A percentile compares a stretch with the other conserved stretches of the same genome.
Conservation (phyloP, 2,888 invertebrate species). For the Thereva nobilitata region DNA sequence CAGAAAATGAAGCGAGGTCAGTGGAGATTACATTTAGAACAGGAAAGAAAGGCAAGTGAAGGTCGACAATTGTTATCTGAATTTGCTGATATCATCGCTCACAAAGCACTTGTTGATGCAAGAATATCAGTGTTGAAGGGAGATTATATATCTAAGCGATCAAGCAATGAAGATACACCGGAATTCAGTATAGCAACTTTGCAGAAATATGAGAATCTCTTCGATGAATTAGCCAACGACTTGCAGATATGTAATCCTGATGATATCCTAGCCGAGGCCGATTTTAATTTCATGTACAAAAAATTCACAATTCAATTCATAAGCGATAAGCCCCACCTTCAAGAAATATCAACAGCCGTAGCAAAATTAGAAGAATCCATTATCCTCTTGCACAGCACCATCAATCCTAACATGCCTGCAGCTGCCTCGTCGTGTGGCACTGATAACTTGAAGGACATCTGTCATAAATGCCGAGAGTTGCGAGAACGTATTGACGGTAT, state of each 20-base stretch:
- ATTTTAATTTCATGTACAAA: constrained; percentile 54
- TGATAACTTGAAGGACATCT: constrained; percentile 61
- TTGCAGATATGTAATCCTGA: constrained; percentile 51
- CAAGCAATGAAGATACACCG: not conserved
- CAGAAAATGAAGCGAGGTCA: constrained; percentile 62
- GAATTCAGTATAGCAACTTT: constrained; percentile 48
- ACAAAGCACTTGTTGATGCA: constrained; percentile 76
- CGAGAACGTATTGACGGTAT: constrained; percentile 62
- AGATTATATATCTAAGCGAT: constrained; percentile 52
- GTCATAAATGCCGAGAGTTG: constrained; percentile 63
- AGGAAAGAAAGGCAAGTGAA: constrained; percentile 59
- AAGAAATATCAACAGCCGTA: constrained; percentile 50
- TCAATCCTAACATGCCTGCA: constrained; percentile 47
- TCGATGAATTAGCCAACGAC: constrained; percentile 51
- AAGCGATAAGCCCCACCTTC: constrained; percentile 50
- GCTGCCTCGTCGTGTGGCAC: constrained; percentile 48
- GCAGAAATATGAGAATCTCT: constrained; percentile 53
- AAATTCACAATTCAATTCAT: constrained; percentile 50
- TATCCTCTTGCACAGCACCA: constrained; percentile 47
- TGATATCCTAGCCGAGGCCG: constrained; percentile 53
- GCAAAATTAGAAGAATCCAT: constrained; percentile 51
- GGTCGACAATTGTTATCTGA: constrained; percentile 64
- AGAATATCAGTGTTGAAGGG: constrained; percentile 71
- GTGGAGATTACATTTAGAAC: constrained; percentile 60
- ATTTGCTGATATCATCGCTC: constrained; percentile 73